Conservation (phyloP, 2,888 invertebrate genomes). For the Desoria tigrina region DNA sequence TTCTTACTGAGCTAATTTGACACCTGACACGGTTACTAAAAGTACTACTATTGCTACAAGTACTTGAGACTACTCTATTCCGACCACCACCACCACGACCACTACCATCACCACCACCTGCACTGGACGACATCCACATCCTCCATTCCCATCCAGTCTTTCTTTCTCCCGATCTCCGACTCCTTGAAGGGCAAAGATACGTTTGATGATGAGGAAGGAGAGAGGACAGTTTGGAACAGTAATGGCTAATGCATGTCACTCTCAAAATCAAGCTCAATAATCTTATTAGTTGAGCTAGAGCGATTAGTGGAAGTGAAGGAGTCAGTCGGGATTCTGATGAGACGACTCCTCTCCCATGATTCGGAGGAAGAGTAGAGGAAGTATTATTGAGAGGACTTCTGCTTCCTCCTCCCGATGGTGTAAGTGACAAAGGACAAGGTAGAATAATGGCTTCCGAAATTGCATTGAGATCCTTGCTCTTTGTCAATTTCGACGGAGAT, state of each 20-base stretch:
- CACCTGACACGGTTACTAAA: slow-evolving; percentile 45
- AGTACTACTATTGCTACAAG: slow-evolving; percentile 3
- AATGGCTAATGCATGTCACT: slow-evolving; percentile 49
- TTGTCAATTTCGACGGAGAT: slow-evolving; percentile 13
- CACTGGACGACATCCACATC: slow-evolving; percentile 1
- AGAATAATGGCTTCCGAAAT: slow-evolving; percentile 6
- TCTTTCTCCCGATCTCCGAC: neutral
- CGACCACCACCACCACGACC: neutral
- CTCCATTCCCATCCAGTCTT: slow-evolving; percentile 5
- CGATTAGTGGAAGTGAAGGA: slow-evolving; percentile 15
- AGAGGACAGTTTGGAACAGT: slow-evolving; percentile 39
- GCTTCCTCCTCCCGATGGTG: too few relatives aligned
- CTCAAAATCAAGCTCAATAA: slow-evolving; percentile 45
- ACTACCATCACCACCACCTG: neutral
- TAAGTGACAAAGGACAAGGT: too few relatives aligned
- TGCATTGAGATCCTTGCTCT: neutral
- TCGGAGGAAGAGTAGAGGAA: neutral
- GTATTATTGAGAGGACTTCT: too few relatives aligned
- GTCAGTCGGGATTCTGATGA: neutral
- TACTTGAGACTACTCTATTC: neutral
- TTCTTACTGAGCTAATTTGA: slow-evolving; percentile 52
- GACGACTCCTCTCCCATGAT: neutral
- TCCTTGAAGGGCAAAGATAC: neutral
- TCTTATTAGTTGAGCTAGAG: slow-evolving; percentile 39
- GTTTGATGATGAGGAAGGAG: slow-evolving; percentile 10